Conservation (phyloP, 2,113 vertebrate species). For the Grammomys dolichurus region DNA sequence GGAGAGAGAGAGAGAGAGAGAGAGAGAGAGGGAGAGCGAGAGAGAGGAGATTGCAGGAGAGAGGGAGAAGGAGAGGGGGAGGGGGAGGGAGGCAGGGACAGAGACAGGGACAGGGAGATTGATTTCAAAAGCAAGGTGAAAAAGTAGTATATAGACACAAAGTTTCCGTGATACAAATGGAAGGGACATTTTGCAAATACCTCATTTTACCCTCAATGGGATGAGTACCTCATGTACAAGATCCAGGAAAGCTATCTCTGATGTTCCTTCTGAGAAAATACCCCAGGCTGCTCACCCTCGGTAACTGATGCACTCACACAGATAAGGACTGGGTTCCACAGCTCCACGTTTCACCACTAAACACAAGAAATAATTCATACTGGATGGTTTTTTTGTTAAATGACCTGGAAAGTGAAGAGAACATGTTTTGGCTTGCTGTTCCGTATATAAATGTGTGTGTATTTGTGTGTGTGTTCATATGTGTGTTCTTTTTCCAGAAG, state of each 20-base stretch:
- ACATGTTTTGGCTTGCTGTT: not conserved
- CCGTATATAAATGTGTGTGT: conserved; percentile 17
- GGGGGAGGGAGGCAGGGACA: no score
- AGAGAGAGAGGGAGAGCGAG: no score
- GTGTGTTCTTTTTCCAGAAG: not conserved
- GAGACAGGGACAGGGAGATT: no score
- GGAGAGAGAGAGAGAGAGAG: not conserved
- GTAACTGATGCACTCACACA: not conserved
- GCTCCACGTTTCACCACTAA: not conserved
- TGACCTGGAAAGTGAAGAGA: conserved; percentile 9
- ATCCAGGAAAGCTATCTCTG: not conserved
- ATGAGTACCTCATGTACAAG: not conserved
- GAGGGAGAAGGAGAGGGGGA: no score
- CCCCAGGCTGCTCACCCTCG: not conserved
- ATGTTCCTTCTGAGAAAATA: not conserved
- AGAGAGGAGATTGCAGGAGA: no score
- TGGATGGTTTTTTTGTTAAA: not conserved
- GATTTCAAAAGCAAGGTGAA: not conserved
- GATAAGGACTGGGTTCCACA: not conserved
- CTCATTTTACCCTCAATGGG: not conserved
- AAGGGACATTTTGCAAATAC: not conserved
- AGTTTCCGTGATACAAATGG: not conserved
- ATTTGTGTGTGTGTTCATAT: not conserved
- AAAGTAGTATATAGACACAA: not conserved
- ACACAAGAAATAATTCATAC: not conserved